Conservation (phyloP, 2,113 vertebrate genomes). For the Tenebrosternarchus preto region DNA sequence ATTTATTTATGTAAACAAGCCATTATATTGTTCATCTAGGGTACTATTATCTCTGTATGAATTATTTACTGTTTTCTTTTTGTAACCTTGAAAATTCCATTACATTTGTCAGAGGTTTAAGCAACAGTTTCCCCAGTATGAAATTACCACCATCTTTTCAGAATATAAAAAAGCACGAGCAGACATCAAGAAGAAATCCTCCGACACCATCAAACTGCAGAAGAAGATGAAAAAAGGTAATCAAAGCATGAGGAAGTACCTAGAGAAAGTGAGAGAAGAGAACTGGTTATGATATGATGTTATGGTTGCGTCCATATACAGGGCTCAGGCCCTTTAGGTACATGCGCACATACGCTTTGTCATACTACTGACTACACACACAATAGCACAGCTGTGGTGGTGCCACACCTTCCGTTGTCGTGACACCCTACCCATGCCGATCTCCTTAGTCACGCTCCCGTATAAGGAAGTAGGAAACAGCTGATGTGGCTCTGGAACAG, state of each 20-base stretch:
- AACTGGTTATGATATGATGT: not conserved
- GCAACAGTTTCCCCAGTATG: not conserved
- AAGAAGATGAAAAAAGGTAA: conserved; percentile 86
- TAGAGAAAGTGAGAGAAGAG: not conserved
- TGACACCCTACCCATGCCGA: not conserved
- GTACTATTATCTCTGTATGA: not conserved
- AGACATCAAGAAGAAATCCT: conserved; percentile 84
- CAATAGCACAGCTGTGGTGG: conserved; percentile 36
- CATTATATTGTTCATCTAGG: conserved; percentile 7
- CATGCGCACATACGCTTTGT: not conserved
- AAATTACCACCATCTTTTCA: conserved; percentile 48
- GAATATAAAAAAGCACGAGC: conserved; percentile 81
- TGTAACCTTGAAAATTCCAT: not conserved
- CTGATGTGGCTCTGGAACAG: not conserved
- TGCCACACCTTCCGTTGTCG: conserved; percentile 28
- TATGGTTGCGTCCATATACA: conserved; percentile 1
- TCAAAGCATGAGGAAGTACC: conserved; percentile 12
- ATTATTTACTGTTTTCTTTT: not conserved
- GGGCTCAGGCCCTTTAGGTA: not conserved
- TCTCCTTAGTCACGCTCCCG: conserved; percentile 5
- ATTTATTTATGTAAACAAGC: conserved; percentile 30
- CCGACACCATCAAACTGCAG: conserved; percentile 83
- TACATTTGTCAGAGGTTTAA: not conserved
- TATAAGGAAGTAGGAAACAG: not conserved
- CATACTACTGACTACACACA: conserved; percentile 16